Evolutionary conservation across 1,140 invertebrate species (phyloP), one percentile per base, ranked within the genome.

Genomic region (Zaprionus nigranus): DNA sequence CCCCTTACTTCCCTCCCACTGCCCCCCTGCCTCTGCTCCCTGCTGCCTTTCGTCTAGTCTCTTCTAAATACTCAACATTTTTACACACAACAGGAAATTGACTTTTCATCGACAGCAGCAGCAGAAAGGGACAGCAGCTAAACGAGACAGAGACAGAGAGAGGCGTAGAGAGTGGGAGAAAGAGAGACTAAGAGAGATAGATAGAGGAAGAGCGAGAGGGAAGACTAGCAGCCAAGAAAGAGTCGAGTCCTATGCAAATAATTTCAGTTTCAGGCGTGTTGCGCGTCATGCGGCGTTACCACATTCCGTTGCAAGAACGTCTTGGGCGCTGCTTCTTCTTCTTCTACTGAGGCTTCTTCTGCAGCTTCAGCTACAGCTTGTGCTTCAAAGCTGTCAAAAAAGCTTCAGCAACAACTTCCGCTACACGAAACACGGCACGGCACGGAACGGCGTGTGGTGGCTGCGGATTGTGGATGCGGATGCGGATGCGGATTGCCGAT

Each of bases 321-420:
- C 49, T 36, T 46, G 40, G 40, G 40, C 40, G 40, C 40, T 17
- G n/a, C 36, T 40, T 9, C 9, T 38, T 6, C 24, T 53, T 11
- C 49, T 24, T 11, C 76, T 65, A 54, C 64, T 64, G 26, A 28
- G 9, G 40, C 61, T 38, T 28, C 80, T 65, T 69, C 49, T 59
- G 67, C 51, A 12, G 17, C 74, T 51, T 26, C 75, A 54, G 40
- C 60, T 75, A 43, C 53, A 60, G 36, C 43, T 20, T 43, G 15
- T 51, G 61, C 71, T 73, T 69, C 72, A 80, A 66, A 72, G 84
- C 84, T 87, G 84, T 87, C 84, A 87, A 78, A 88, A 81, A 81
- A 81, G 84, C 84, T 87, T 87, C 84, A 81, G 78, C 63, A 87
- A 88, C 84, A 87, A 87, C 84, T 87, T 87, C 84, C 84, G 84